Percentiles rank a stretch among this genome's conserved stretches.
Conservation (phyloP, 37 sponge, comb jelly and placozoan species). For the Mnemiopsis leidyi region DNA sequence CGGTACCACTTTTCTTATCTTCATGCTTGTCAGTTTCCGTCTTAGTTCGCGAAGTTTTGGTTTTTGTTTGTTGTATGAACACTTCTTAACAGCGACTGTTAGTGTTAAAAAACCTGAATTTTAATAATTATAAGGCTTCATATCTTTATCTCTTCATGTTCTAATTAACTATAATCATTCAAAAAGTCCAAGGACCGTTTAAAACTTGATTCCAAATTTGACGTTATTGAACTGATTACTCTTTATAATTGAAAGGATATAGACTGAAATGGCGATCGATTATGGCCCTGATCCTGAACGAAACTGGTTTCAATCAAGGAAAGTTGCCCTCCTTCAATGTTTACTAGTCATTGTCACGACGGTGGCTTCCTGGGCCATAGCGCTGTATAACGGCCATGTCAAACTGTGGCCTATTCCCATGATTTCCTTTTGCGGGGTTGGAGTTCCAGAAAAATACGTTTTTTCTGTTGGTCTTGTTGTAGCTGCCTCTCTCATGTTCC, state of each 20-base stretch:
- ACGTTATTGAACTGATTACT: too few species aligned
- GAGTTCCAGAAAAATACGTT: conserved; percentile 39
- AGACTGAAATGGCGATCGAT: not conserved
- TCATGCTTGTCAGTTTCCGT: not conserved
- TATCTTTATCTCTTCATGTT: too few species aligned
- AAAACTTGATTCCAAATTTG: too few species aligned
- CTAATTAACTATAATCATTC: too few species aligned
- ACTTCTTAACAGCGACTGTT: not conserved
- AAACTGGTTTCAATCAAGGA: conserved; percentile 52
- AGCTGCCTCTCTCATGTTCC: conserved; percentile 52
- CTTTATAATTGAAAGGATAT: too few species aligned
- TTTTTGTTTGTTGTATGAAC: not conserved
- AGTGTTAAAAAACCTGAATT: not conserved
- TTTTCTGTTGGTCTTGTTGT: conserved; percentile 51
- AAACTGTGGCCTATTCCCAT: conserved; percentile 62
- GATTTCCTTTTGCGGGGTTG: conserved; percentile 48
- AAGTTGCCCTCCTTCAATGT: conserved; percentile 8
- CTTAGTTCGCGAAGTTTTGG: not conserved
- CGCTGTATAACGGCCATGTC: conserved; percentile 62
- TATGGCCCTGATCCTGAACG: conserved; percentile 16
- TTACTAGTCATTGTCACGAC: not conserved
- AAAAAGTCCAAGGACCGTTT: too few species aligned
- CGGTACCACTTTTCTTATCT: not conserved
- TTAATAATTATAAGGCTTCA: not conserved
- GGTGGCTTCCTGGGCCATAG: not conserved